Evolutionary conservation across 2,113 vertebrate species (phyloP).

Genomic region (human): DNA sequence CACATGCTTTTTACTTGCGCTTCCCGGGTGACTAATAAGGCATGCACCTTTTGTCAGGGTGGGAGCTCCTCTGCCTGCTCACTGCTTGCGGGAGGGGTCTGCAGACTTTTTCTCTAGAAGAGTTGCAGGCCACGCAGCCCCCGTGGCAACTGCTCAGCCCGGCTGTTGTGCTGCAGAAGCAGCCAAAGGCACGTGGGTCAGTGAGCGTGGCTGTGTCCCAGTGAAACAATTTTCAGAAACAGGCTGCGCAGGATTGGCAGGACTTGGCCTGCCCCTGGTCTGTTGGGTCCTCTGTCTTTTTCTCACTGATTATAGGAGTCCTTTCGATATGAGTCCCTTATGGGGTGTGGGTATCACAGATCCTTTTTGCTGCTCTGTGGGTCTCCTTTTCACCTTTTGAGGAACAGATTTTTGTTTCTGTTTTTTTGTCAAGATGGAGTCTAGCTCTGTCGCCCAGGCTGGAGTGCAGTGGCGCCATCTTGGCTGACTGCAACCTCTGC

Average conservation of each 20-base stretch:
- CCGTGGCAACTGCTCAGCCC: background rate
- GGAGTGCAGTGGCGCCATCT: no score
- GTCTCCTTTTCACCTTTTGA: background rate
- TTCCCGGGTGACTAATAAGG: background rate
- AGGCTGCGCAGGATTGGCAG: background rate
- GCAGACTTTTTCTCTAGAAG: background rate
- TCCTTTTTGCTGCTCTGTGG: background rate
- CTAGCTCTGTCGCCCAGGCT: no score
- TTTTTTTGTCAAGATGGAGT: no score
- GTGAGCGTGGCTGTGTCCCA: background rate
- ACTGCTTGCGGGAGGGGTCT: background rate
- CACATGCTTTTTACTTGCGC: background rate
- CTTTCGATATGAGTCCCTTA: background rate
- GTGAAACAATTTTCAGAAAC: background rate
- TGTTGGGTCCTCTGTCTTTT: background rate
- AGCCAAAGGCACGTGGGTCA: background rate
- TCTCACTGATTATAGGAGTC: background rate
- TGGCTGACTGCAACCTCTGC: no score
- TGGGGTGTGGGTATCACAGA: background rate
- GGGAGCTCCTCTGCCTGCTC: background rate
- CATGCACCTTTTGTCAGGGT: background rate
- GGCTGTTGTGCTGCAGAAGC: background rate
- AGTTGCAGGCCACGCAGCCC: background rate
- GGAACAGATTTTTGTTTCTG: background rate
- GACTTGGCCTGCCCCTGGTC: background rate